Evolutionary conservation across 2,888 invertebrate genomes (phyloP).

Genomic region (Hyposoter dolosus): DNA sequence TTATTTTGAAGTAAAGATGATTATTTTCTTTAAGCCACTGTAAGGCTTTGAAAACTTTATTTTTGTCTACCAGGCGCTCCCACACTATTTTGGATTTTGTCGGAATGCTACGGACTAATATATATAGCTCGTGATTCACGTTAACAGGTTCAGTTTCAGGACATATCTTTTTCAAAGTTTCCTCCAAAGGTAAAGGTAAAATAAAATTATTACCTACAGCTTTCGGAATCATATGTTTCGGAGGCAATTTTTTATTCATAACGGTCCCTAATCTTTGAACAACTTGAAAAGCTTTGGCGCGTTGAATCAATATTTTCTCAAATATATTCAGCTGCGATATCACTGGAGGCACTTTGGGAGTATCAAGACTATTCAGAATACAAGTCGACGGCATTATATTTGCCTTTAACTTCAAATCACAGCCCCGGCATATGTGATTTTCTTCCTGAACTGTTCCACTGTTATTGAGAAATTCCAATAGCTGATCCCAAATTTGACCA

Average conservation of each 20-base stretch:
- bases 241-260: slow-evolving; percentile 75
- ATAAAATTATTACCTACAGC: slow-evolving; percentile 68
- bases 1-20: slow-evolving; percentile 72
- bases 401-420: slow-evolving; percentile 68
- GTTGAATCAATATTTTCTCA: slow-evolving; percentile 72
- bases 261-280: slow-evolving; percentile 76
- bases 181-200: slow-evolving; percentile 75
- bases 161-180: slow-evolving; percentile 76
- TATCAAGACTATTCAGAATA: slow-evolving; percentile 71
- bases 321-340: slow-evolving; percentile 42
- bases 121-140: slow-evolving; percentile 76
- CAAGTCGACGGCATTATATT: slow-evolving; percentile 74
- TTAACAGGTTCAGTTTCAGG: slow-evolving; percentile 73
- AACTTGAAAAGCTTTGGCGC: slow-evolving; percentile 65
- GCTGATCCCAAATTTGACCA: slow-evolving; percentile 55
- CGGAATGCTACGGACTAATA: slow-evolving; percentile 76
- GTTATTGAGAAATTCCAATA: slow-evolving; percentile 34
- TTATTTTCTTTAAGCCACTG: slow-evolving; percentile 74
- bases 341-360: slow-evolving; percentile 69
- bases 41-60: slow-evolving; percentile 75
- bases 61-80: slow-evolving; percentile 75
- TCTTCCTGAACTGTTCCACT: not conserved
- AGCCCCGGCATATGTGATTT: slow-evolving; percentile 64
- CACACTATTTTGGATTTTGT: slow-evolving; percentile 75
- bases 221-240: slow-evolving; percentile 48